These are phyloP conservation scores for Ylistrum balloti DNA, from an alignment of 1,140 invertebrate species.

Conservation along the genomic window DNA sequence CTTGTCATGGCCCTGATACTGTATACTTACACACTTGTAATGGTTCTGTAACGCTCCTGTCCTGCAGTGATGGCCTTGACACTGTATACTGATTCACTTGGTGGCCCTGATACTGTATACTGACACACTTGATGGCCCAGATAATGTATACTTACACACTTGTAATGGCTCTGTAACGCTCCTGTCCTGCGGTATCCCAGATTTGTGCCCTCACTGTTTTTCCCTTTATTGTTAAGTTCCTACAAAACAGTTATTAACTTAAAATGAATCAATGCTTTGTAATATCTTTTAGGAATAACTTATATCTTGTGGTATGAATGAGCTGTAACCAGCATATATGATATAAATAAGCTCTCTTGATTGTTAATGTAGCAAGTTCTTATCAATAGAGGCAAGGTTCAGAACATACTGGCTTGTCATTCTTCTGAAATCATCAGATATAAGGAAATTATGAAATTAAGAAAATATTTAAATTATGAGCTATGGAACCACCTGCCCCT, in stretches of 20 bases:
- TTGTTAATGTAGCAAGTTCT: too few relatives aligned
- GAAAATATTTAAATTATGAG: too few relatives aligned
- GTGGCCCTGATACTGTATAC: not conserved
- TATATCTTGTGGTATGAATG: too few relatives aligned
- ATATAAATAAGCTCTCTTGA: too few relatives aligned
- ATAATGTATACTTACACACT: slow-evolving; percentile 89
- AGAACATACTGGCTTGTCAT: too few relatives aligned
- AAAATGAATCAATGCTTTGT: too few relatives aligned
- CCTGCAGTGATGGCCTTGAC: not conserved
- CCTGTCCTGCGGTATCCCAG: slow-evolving; percentile 99
- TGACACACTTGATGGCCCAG: not conserved
- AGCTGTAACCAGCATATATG: too few relatives aligned
- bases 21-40: not conserved
- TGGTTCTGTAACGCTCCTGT: not conserved
- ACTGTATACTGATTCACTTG: not conserved
- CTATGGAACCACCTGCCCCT: too few relatives aligned
- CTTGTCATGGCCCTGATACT: not conserved
- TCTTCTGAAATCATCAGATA: too few relatives aligned
- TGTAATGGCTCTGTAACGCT: slow-evolving; percentile 98
- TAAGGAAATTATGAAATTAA: too few relatives aligned
- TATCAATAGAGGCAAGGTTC: too few relatives aligned
- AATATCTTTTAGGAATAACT: too few relatives aligned
- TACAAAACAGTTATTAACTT: slow-evolving; percentile 53
- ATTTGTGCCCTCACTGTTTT: slow-evolving; percentile 94
- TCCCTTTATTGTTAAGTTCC: slow-evolving; percentile 79